Evolutionary conservation across 1,140 invertebrate genomes (phyloP), one percentile per base, ranked within the genome.

Genomic region (Tachypleus tridentatus): DNA sequence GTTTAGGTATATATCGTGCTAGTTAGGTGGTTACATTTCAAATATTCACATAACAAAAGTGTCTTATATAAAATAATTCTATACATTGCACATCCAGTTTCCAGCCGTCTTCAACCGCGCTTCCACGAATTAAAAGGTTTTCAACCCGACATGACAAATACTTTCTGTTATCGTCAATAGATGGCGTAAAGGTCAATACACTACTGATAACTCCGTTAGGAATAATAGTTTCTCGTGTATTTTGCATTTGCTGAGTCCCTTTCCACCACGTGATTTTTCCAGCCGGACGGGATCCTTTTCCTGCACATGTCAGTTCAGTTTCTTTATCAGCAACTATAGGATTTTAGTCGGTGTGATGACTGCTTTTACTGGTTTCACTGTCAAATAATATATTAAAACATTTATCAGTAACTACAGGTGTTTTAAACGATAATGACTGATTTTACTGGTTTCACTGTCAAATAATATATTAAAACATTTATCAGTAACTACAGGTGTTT

Each of bases 191-290:
- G 10, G 87, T 87, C 58, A 92, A 81, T 58, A 88, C 87, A 66
- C 87, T 90, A 29, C 86, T 90, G 0, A 89, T 91, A 61, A 86
- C 87, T 75, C 91, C 59, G 4, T 10, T 52, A 5, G 59, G 49
- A 60, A 48, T 49, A 11, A 67, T 51, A 6, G 59, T 49, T n/a
- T 63, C 67, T 58, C 52, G 51, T 50, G 47, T 54, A 56, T 59
- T 63, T 8, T 64, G n/a, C 53, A 91, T 73, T 69, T 80, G 80
- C 66, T 83, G 81, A 5, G 83, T 85, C 3, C 56, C 63, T 53
- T 86, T 85, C 73, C 88, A 89, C 91, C 91, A 93, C n/a, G 87
- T 91, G 64, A 93, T 86, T 57, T 81, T 84, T 7, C 90, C 89
- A 1, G 87, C 85, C 3, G 91, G 91, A 71, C 89, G 79, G 3